Evolutionary conservation across 2,113 vertebrate genomes (phyloP), one percentile per base, ranked within the genome.

Genomic region (Trogon melanurus): DNA sequence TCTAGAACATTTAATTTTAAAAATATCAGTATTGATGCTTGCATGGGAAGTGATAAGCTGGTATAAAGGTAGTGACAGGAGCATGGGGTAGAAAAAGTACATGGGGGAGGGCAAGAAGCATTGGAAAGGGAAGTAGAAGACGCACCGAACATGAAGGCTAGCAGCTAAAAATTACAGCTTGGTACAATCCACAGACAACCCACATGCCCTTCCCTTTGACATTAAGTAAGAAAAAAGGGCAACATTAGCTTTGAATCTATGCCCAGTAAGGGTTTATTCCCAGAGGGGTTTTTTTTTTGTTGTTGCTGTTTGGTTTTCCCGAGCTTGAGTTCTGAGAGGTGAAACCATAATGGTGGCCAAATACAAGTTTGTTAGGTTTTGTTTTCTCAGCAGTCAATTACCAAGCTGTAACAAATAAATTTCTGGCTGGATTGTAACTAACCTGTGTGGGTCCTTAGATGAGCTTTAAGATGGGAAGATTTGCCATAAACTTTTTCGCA

Each of bases 401-500:
- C 93, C 89, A 92, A 95, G 95, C 88, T 94, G 72, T 97, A 94
- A 96, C 79, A 93, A 93, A 95, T 57, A 95, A 89, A 93, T 91
- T 85, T 93, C 76, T 70, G 86, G 72, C 92, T 90, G 72, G 79
- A 92, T 83, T 85, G 79, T 93, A 96, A 99, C 99, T 99, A 98
- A 99, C 99, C 99, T 99, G 99, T 99, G 91, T 99, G 99, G 97
- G 99, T 99, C 98, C 99, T 99, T 98, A 99, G 99, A 96, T 99
- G 99, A 97, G 99, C 99, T 98, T 99, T 99, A 98, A 99, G 99
- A 96, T 99, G 99, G 97, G 99, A 99, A 70, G 99, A 99, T 98
- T 99, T 99, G 98, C 99, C 99, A 98, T 99, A 99, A 98, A 99
- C 99, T 99, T 99, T 99, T 98, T 99, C 99, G 91, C 99, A 99